A percentile compares a stretch with the other conserved stretches of the same genome.
Conservation (phyloP, 2,888 invertebrate species). For the Hipparchia sbordonii region DNA sequence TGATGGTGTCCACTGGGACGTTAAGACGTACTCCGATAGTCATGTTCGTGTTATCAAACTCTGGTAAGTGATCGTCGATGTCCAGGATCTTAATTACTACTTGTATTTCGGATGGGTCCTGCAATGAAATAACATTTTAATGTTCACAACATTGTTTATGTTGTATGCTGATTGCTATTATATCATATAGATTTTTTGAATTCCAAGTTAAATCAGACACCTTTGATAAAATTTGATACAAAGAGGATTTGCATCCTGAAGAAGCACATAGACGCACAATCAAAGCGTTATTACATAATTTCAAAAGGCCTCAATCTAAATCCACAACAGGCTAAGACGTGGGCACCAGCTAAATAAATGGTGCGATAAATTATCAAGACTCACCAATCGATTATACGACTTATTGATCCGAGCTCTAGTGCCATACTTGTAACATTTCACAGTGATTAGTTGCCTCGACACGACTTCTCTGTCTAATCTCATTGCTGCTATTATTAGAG, state of each 20-base stretch:
- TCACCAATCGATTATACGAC: slow-evolving; percentile 84
- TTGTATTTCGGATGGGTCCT: slow-evolving; percentile 87
- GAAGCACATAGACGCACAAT: too few relatives aligned
- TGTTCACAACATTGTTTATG: neutral
- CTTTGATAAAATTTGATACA: too few relatives aligned
- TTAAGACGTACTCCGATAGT: slow-evolving; percentile 89
- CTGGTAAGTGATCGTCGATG: slow-evolving; percentile 89
- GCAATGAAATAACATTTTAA: slow-evolving; percentile 45
- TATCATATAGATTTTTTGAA: too few relatives aligned
- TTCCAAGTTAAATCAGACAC: too few relatives aligned
- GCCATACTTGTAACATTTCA: slow-evolving; percentile 87
- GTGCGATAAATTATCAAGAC: slow-evolving; percentile 37
- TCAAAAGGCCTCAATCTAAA: too few relatives aligned
- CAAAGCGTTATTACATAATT: too few relatives aligned
- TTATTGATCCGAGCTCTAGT: slow-evolving; percentile 69
- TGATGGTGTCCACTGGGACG: slow-evolving; percentile 87
- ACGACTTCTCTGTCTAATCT: slow-evolving; percentile 86
- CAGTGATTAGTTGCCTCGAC: slow-evolving; percentile 82
- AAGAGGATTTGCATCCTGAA: too few relatives aligned
- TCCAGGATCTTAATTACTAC: slow-evolving; percentile 85
- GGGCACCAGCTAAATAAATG: too few relatives aligned
- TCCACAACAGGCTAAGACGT: too few relatives aligned
- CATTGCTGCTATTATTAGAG: slow-evolving; percentile 82
- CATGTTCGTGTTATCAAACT: slow-evolving; percentile 84
- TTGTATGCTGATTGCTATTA: neutral